Evolutionary conservation across 2,113 vertebrate genomes (phyloP).

Genomic region (Micromys minutus): DNA sequence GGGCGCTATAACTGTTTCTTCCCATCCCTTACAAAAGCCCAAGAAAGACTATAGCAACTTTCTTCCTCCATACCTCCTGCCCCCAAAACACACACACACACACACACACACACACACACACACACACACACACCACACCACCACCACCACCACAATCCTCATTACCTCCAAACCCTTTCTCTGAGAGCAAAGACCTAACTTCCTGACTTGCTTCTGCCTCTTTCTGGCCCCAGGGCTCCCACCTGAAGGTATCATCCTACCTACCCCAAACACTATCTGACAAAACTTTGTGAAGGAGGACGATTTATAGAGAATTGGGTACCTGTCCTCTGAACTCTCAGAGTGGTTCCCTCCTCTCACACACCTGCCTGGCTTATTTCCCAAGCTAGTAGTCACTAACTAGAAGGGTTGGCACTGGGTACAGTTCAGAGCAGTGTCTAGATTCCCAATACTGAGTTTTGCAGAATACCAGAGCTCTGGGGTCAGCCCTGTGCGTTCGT

Average conservation of each 20-base stretch:
- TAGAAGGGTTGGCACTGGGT: background rate
- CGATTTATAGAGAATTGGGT: background rate
- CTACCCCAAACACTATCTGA: background rate
- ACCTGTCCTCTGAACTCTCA: background rate
- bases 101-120: background rate
- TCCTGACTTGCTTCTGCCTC: background rate
- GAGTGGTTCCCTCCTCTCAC: background rate
- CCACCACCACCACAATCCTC: background rate
- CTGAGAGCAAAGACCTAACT: slow-evolving; percentile 27
- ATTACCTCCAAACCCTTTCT: background rate
- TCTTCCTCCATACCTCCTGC: too few relatives aligned
- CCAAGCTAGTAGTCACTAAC: background rate
- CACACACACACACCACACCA: background rate
- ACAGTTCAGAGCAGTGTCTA: background rate
- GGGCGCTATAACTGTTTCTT: background rate
- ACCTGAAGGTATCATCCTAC: background rate
- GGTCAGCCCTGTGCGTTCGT: background rate
- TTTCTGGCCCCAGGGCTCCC: slow-evolving; percentile 12
- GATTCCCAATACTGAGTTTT: background rate
- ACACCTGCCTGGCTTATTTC: background rate
- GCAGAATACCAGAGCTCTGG: slow-evolving; percentile 9
- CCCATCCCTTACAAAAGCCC: background rate
- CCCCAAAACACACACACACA: background rate
- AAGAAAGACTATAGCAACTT: background rate
- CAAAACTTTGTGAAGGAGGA: background rate